Evolutionary conservation across 2,113 vertebrate species (phyloP).

Genomic region (Rhabdomys dilectus): DNA sequence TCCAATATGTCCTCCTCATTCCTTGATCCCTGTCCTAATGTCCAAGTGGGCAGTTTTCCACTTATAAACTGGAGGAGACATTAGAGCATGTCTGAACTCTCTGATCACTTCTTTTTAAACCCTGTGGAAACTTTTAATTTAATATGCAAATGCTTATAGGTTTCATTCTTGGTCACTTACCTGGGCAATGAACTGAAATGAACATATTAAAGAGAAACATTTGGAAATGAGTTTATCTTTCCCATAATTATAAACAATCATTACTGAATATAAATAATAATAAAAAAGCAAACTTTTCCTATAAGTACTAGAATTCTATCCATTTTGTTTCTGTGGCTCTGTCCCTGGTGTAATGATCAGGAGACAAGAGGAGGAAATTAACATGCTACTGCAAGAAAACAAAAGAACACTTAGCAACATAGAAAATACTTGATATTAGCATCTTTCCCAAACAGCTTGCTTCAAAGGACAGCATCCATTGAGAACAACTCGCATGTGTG

Average conservation of each 20-base stretch:
- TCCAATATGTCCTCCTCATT: neutral
- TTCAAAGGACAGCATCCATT: conserved; percentile 10
- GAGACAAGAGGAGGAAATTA: conserved; percentile 7
- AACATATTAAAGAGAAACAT: neutral
- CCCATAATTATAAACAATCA: neutral
- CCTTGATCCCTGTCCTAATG: neutral
- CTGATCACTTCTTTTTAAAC: neutral
- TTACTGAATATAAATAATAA: conserved; percentile 20
- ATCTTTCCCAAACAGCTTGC: neutral
- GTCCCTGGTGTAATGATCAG: neutral
- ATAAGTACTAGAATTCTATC: neutral
- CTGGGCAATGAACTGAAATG: neutral
- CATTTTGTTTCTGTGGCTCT: neutral
- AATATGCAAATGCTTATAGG: neutral
- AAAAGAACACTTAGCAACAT: neutral
- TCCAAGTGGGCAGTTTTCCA: neutral
- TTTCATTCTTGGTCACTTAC: neutral
- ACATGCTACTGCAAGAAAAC: neutral
- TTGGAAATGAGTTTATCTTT: conserved; percentile 20
- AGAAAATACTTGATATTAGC: conserved; percentile 20
- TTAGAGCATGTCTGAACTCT: neutral
- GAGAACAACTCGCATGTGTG: neutral
- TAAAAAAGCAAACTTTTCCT: conserved; percentile 1
- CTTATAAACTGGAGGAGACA: neutral
- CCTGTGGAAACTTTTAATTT: neutral